Evolutionary conservation across 2,113 vertebrate genomes (phyloP).

Genomic region (Madoqua kirkii): DNA sequence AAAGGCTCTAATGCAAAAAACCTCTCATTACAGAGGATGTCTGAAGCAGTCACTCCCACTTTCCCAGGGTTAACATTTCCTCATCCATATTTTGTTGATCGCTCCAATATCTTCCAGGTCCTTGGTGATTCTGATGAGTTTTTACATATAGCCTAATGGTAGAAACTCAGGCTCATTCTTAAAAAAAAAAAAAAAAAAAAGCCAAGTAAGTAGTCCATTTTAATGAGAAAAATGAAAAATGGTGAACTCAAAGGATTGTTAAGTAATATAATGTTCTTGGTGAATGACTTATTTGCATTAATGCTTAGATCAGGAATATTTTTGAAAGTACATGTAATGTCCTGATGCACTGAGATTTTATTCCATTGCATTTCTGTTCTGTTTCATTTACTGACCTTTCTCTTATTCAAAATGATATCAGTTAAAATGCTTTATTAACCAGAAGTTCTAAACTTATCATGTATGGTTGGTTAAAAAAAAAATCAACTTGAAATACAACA

Average conservation of each 20-base stretch:
- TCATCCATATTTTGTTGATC: neutral
- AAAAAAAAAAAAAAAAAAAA: neutral
- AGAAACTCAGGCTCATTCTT: slow-evolving; percentile 4
- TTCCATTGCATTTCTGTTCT: neutral
- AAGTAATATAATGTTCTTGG: neutral
- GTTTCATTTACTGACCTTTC: slow-evolving; percentile 12
- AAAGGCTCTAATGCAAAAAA: neutral
- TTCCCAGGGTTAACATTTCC: neutral
- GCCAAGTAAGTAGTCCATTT: slow-evolving; percentile 22
- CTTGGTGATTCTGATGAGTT: neutral
- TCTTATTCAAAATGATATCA: neutral
- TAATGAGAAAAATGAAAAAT: slow-evolving; percentile 45
- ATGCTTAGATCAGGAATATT: slow-evolving; percentile 34
- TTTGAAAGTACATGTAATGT: neutral
- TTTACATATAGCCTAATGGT: slow-evolving; percentile 1
- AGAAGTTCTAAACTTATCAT: neutral
- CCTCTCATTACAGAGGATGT: neutral
- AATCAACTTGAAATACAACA: neutral
- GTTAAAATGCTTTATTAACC: slow-evolving; percentile 9
- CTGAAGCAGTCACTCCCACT: neutral
- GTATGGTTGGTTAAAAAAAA: neutral
- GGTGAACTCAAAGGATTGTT: slow-evolving; percentile 28
- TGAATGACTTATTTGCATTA: slow-evolving; percentile 35
- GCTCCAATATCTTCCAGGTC: neutral
- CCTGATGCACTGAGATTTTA: neutral